These are phyloP conservation scores for Cygnus buccinator DNA, from an alignment of 2,113 vertebrate genomes.

Conservation along the genomic window DNA sequence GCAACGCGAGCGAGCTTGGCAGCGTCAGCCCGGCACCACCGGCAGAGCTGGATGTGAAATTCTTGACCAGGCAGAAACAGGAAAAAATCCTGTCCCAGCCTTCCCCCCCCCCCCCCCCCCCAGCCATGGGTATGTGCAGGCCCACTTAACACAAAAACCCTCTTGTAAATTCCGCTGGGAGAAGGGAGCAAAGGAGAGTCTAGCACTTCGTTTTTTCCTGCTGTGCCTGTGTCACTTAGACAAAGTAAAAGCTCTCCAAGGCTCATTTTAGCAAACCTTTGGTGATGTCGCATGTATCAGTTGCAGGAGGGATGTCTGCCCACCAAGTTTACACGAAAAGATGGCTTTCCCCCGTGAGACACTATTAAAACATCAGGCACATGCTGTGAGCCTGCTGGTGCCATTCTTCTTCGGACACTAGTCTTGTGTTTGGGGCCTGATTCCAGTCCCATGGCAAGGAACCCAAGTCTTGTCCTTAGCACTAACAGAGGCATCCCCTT, in stretches of 20 bases:
- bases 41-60: rapidly evolving
- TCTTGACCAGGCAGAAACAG: background rate
- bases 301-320: background rate
- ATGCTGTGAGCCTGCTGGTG: background rate
- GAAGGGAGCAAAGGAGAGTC: background rate
- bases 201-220: background rate
- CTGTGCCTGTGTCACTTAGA: background rate
- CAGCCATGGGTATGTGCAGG: background rate
- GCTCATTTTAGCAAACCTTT: background rate
- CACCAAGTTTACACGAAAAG: background rate
- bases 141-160: background rate
- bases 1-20: rapidly evolving
- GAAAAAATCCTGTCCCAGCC: background rate
- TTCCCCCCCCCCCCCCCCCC: too few relatives aligned
- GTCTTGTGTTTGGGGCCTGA: background rate
- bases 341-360: background rate
- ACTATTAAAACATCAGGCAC: background rate
- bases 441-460: background rate
- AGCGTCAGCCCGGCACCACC: rapidly evolving
- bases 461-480: background rate
- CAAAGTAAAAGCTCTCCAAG: background rate
- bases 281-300: background rate
- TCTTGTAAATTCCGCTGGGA: background rate
- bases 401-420: background rate
- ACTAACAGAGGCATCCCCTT: background rate